Percentiles rank a stretch among this genome's conserved stretches.
Conservation (phyloP, 2,797 vertebrate species). For the Garrulus glandarius region DNA sequence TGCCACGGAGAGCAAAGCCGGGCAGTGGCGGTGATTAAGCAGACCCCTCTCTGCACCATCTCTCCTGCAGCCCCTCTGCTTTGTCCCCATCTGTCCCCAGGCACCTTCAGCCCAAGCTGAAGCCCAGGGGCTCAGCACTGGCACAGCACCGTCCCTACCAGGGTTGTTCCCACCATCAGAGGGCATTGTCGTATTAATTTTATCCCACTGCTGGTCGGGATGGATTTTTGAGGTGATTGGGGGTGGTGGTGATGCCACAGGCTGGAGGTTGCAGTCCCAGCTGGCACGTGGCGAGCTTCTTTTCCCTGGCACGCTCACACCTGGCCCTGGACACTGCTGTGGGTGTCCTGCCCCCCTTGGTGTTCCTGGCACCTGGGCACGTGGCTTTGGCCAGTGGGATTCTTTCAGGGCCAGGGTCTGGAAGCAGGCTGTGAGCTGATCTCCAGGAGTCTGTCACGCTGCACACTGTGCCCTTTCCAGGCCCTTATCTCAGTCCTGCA, state of each 20-base stretch:
- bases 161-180: neutral
- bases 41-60: neutral
- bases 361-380: neutral
- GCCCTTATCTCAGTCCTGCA: neutral
- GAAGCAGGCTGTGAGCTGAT: neutral
- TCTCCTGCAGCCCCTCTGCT: neutral
- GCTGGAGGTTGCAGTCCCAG: neutral
- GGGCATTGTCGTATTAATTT: neutral
- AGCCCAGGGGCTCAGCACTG: neutral
- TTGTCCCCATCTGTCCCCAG: neutral
- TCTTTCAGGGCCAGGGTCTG: neutral
- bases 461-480: neutral
- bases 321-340: neutral
- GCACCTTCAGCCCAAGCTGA: neutral
- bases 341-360: neutral
- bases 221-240: neutral
- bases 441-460: neutral
- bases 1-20: neutral
- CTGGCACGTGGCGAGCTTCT: neutral
- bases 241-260: rapidly evolving
- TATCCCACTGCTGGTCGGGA: neutral
- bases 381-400: neutral
- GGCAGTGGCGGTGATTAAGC: neutral
- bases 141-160: rapidly evolving
- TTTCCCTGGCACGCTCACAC: neutral